Conservation (phyloP, 1,140 invertebrate species). For the Bombyx mandarina region DNA sequence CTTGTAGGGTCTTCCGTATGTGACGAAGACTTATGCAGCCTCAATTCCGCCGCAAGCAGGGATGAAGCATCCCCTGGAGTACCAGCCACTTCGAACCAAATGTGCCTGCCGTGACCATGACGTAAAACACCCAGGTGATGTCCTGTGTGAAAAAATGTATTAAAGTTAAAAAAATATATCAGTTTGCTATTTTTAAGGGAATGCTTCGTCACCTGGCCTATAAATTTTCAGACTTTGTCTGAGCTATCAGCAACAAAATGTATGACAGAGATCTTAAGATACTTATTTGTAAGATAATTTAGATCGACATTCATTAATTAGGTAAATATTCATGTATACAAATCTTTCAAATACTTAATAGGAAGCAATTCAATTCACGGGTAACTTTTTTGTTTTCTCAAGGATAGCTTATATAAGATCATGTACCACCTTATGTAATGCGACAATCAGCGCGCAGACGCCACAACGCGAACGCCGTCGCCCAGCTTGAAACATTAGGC, state of each 20-base stretch:
- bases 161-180: background rate
- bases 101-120: conserved; percentile 86
- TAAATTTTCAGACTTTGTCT: no score
- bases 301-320: background rate
- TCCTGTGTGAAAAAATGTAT: conserved; percentile 20
- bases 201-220: background rate
- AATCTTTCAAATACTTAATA: background rate
- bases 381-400: no score
- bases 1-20: conserved; percentile 45
- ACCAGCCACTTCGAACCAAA: conserved; percentile 94
- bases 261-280: no score
- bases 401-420: no score
- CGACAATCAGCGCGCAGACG: no score
- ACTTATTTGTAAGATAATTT: background rate
- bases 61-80: conserved; percentile 84
- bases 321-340: background rate
- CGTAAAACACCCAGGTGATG: conserved; percentile 78
- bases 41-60: conserved; percentile 84
- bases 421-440: no score
- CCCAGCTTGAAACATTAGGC: no score
- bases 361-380: no score
- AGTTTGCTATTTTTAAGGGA: background rate
- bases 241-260: no score
- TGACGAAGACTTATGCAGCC: conserved; percentile 79
- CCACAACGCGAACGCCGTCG: no score